These are phyloP conservation scores for Scaptomyza montana DNA, from an alignment of 1,140 invertebrate species.

Conservation along the genomic window DNA sequence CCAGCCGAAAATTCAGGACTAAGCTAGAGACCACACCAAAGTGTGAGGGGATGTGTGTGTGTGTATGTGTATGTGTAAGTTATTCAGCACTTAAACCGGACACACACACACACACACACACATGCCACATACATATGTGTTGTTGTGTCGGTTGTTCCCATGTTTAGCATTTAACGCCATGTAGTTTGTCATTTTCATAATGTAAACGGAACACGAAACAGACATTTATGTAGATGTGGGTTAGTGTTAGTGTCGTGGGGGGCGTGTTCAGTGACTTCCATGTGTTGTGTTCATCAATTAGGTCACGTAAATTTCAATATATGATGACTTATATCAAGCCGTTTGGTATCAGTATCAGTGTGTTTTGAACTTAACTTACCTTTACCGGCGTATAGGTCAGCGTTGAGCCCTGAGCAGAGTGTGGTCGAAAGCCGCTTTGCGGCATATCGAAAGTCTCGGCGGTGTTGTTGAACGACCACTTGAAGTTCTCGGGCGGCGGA, in stretches of 20 bases:
- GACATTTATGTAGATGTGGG: background rate
- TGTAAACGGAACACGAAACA: constrained; percentile 7
- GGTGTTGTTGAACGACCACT: constrained; percentile 96
- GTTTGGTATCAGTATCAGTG: constrained; percentile 2
- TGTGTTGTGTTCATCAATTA: background rate
- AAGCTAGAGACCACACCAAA: constrained; percentile 28
- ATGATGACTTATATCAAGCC: background rate
- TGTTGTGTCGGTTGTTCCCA: constrained; percentile 19
- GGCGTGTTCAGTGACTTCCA: background rate
- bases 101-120: constrained; percentile 1
- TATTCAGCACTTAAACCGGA: constrained; percentile 40
- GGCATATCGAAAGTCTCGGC: constrained; percentile 91
- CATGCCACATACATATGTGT: constrained; percentile 11
- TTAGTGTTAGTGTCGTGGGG: background rate
- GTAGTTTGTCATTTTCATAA: constrained; percentile 41
- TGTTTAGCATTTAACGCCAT: constrained; percentile 34
- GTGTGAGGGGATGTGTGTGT: background rate
- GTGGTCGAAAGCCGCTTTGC: constrained; percentile 84
- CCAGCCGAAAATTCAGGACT: constrained; percentile 27
- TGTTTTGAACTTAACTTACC: constrained; percentile 57
- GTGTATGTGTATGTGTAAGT: background rate
- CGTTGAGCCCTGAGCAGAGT: constrained; percentile 87
- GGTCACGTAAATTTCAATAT: constrained; percentile 42
- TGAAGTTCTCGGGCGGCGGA: constrained; percentile 91
- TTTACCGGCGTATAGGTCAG: constrained; percentile 91